Conservation (phyloP, 2,113 vertebrate genomes). For the Platycercus adscitus region DNA sequence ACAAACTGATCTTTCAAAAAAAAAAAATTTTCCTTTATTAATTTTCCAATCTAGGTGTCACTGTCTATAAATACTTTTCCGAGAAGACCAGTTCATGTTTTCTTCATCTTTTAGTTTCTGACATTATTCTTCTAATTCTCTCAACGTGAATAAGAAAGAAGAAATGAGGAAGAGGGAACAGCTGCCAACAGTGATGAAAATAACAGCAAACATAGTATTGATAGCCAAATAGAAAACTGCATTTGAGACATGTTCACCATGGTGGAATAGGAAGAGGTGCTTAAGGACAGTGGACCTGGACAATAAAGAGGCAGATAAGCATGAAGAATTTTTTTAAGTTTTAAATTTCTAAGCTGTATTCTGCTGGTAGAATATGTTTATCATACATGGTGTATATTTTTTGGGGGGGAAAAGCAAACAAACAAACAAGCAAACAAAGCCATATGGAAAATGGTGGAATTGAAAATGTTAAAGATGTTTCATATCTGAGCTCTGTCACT, state of each 20-base stretch:
- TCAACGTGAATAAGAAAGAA: neutral
- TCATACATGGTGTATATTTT: rapidly evolving
- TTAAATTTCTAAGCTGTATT: neutral
- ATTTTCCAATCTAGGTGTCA: neutral
- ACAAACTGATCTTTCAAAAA: neutral
- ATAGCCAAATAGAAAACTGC: neutral
- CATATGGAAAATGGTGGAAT: neutral
- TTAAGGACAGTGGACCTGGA: neutral
- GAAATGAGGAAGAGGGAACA: neutral
- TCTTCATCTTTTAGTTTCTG: neutral
- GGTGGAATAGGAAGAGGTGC: neutral
- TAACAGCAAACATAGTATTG: neutral
- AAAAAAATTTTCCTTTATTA: neutral
- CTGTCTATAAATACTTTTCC: neutral
- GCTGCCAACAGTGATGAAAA: neutral
- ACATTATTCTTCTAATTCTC: neutral
- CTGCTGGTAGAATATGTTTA: neutral
- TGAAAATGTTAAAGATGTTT: neutral
- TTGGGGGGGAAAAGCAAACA: neutral
- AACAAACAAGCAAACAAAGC: neutral
- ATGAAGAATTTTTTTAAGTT: neutral
- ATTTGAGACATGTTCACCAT: neutral
- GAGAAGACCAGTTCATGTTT: neutral
- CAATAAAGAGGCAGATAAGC: conserved; percentile 24
- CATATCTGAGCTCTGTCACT: neutral